These are phyloP conservation scores for Caenorhabditis sp. DNA, from an alignment of 2,888 invertebrate genomes.

Conservation along the genomic window DNA sequence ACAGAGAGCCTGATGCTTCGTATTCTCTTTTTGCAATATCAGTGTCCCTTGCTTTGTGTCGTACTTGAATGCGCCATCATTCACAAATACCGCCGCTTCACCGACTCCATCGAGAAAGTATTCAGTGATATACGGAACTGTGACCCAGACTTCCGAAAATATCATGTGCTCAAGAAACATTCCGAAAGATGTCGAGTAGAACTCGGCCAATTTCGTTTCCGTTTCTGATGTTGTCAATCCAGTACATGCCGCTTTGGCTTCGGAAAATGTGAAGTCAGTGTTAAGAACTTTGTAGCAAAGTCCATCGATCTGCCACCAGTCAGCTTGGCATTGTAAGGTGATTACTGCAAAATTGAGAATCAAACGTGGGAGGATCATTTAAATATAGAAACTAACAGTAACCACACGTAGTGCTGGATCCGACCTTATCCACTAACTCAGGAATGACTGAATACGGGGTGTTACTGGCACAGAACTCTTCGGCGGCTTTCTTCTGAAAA, in stretches of 20 bases:
- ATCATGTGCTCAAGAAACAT: neutral
- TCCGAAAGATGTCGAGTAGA: neutral
- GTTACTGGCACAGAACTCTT: neutral
- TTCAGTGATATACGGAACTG: neutral
- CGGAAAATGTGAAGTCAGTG: neutral
- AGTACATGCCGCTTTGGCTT: neutral
- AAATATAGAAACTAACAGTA: neutral
- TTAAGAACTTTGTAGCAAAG: neutral
- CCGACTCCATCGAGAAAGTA: neutral
- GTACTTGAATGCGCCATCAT: neutral
- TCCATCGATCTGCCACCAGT: neutral
- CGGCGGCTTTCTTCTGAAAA: neutral
- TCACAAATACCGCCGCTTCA: neutral
- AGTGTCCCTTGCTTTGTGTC: neutral
- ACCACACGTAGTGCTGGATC: neutral
- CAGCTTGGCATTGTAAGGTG: neutral
- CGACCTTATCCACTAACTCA: no score
- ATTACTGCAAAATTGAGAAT: neutral
- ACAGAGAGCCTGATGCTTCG: neutral
- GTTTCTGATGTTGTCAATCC: no score
- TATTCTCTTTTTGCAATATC: neutral
- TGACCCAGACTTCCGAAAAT: neutral
- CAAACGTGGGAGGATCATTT: neutral
- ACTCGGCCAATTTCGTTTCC: neutral
- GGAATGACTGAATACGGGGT: no score